Evolutionary conservation across 2,888 invertebrate species (phyloP).

Genomic region (Axea sp.): DNA sequence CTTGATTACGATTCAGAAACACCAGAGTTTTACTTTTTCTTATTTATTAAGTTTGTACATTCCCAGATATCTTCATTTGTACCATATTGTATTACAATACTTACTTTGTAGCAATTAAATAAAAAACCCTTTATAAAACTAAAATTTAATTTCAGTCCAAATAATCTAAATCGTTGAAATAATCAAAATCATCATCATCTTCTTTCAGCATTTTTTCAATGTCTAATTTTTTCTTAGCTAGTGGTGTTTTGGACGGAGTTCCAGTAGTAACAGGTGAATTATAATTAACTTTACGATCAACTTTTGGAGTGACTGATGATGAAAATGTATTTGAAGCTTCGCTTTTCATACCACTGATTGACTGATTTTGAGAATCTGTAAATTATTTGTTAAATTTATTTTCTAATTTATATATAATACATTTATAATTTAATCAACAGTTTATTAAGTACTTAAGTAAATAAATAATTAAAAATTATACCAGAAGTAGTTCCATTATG

Average conservation of each 20-base stretch:
- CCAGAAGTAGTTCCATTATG: slow-evolving; percentile 63
- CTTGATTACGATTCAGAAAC: slow-evolving; percentile 2
- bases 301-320: slow-evolving; percentile 20
- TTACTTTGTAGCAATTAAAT: not conserved
- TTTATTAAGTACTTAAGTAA: not conserved
- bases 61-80: not conserved
- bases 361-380: slow-evolving; percentile 29
- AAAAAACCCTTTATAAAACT: no score
- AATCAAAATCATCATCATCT: slow-evolving; percentile 60
- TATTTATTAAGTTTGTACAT: slow-evolving; percentile 30
- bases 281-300: slow-evolving; percentile 12
- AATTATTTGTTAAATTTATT: not conserved
- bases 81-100: slow-evolving; percentile 2
- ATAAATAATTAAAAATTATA: slow-evolving; percentile 7
- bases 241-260: slow-evolving; percentile 8
- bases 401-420: not conserved
- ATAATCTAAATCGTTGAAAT: not conserved
- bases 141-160: not conserved
- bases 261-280: slow-evolving; percentile 17
- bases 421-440: no score
- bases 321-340: slow-evolving; percentile 3
- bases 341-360: not conserved
- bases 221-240: slow-evolving; percentile 63
- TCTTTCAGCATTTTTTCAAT: slow-evolving; percentile 70
- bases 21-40: not conserved